A percentile compares a stretch with the other conserved stretches of the same genome.
Evolutionary conservation across 2,113 vertebrate species (phyloP).

Genomic region (Puffinus mauretanicus): DNA sequence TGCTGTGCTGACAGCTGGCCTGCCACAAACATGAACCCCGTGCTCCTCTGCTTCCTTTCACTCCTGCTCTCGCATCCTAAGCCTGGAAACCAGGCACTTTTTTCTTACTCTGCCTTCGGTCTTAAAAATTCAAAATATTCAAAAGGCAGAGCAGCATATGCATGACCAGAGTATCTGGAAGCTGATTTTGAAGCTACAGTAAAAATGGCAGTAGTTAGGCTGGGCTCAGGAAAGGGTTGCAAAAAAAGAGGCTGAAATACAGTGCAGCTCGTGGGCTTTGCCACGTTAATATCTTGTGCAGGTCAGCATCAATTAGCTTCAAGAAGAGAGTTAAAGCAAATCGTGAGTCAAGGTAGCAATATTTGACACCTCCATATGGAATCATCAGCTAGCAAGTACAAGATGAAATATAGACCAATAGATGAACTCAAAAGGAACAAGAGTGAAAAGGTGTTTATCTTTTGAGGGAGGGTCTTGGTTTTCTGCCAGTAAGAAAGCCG

Average conservation of each 20-base stretch:
- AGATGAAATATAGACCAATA: not conserved
- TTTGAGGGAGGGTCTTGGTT: not conserved
- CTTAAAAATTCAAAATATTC: not conserved
- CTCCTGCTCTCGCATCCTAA: not conserved
- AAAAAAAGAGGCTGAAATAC: not conserved
- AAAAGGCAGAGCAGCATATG: not conserved
- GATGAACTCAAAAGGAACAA: not conserved
- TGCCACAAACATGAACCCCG: accelerated
- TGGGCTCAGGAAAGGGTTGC: not conserved
- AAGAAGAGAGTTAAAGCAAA: not conserved
- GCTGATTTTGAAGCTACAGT: not conserved
- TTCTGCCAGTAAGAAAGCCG: not conserved
- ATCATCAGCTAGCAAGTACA: not conserved
- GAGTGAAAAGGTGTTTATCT: not conserved
- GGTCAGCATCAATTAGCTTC: not conserved
- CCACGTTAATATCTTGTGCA: not conserved
- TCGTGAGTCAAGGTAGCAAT: not conserved
- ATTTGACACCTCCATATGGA: not conserved
- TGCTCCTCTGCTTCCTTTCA: not conserved
- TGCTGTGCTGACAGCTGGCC: not conserved
- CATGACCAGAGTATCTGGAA: not conserved
- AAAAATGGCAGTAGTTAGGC: not conserved
- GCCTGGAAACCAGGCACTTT: not conserved
- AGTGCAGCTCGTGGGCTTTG: accelerated
- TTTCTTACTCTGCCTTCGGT: not conserved